These are phyloP conservation scores for Cyrtonyx montezumae DNA, from an alignment of 2,113 vertebrate species.

Conservation along the genomic window DNA sequence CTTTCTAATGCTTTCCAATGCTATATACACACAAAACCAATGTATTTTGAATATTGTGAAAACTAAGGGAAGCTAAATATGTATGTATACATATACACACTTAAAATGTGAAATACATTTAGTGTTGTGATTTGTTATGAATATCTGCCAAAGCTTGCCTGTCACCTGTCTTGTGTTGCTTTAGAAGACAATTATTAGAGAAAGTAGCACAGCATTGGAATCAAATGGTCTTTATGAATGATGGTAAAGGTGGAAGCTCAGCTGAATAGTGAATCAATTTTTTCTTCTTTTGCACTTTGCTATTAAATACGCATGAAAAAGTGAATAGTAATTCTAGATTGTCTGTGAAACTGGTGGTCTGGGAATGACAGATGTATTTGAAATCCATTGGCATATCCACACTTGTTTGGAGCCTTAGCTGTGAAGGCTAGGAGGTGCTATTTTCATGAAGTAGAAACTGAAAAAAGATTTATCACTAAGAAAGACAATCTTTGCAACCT, in stretches of 20 bases:
- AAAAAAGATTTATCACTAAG: not conserved
- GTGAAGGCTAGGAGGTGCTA: accelerated
- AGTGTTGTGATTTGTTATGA: not conserved
- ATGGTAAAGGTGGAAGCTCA: not conserved
- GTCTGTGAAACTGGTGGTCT: not conserved
- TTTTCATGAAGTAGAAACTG: not conserved
- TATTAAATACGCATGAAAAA: not conserved
- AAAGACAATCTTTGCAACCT: not conserved
- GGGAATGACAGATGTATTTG: not conserved
- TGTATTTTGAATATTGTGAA: not conserved
- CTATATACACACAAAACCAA: not conserved
- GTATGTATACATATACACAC: not conserved
- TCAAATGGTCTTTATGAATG: not conserved
- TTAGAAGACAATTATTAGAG: not conserved
- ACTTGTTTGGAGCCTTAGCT: not conserved
- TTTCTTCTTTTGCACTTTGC: not conserved
- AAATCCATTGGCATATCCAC: not conserved
- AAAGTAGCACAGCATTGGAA: not conserved
- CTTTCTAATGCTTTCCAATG: not conserved
- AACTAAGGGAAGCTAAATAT: not conserved
- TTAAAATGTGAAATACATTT: not conserved
- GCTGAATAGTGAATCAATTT: not conserved
- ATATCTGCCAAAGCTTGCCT: not conserved
- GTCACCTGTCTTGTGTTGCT: not conserved
- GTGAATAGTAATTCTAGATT: not conserved